These are phyloP conservation scores for Eubasilissa splendida DNA, from an alignment of 2,888 invertebrate species.

Conservation along the genomic window DNA sequence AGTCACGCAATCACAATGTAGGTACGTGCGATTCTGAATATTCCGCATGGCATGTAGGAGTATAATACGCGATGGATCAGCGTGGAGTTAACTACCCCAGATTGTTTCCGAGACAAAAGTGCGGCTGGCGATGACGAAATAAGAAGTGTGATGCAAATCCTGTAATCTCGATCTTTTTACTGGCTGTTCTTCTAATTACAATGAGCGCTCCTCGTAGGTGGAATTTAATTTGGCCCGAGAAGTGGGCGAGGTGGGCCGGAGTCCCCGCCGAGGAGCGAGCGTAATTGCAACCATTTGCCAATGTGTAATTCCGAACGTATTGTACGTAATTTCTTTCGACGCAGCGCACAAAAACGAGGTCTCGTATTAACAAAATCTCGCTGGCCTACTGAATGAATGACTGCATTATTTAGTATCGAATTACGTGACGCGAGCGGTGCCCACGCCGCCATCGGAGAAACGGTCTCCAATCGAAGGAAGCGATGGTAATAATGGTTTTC, in stretches of 20 bases:
- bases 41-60: too few species aligned
- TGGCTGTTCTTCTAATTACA: conserved; percentile 43
- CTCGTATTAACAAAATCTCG: conserved; percentile 8
- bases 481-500: conserved; percentile 1
- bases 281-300: conserved; percentile 47
- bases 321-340: conserved; percentile 35
- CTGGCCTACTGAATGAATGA: conserved; percentile 19
- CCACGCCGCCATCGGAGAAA: conserved; percentile 15
- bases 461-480: background rate
- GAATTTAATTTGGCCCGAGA: conserved; percentile 33
- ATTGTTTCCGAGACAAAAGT: background rate
- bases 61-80: too few species aligned
- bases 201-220: conserved; percentile 35
- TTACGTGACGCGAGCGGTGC: conserved; percentile 33
- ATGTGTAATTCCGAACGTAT: conserved; percentile 39
- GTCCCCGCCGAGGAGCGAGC: conserved; percentile 32
- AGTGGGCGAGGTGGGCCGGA: conserved; percentile 44
- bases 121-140: too few species aligned
- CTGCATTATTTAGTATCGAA: conserved; percentile 24
- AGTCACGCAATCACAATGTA: too few species aligned
- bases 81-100: too few species aligned
- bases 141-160: conserved; percentile 25
- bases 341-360: background rate
- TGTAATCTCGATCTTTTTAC: conserved; percentile 11
- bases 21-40: too few species aligned